These are phyloP conservation scores for Mus spicilegus DNA, from an alignment of 2,113 vertebrate species.

Conservation along the genomic window DNA sequence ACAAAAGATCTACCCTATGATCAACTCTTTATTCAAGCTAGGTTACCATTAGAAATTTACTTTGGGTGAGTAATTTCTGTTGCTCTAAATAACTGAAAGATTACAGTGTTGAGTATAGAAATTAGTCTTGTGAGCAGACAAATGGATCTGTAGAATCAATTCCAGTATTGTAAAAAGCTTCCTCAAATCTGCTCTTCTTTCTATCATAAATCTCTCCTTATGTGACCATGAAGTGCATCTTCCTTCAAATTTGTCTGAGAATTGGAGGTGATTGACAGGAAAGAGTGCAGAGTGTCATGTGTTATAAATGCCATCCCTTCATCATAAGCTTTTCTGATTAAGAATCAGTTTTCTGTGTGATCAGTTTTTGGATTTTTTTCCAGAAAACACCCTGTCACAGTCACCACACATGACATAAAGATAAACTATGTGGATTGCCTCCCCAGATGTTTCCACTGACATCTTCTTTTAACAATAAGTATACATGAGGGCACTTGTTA, in stretches of 20 bases:
- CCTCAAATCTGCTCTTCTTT: neutral
- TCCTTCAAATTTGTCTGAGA: neutral
- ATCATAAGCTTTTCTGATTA: neutral
- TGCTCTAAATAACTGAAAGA: neutral
- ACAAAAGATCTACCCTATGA: neutral
- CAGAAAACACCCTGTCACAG: neutral
- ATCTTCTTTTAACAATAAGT: neutral
- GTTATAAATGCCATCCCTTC: neutral
- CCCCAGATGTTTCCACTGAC: neutral
- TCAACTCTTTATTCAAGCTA: neutral
- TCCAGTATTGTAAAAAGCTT: conserved; percentile 13
- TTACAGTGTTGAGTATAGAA: neutral
- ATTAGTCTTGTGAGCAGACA: neutral
- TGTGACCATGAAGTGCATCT: rapidly evolving
- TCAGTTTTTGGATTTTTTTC: neutral
- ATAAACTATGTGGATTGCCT: neutral
- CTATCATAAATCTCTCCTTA: neutral
- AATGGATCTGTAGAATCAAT: neutral
- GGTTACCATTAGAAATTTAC: neutral
- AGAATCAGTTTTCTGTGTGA: neutral
- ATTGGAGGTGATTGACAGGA: rapidly evolving
- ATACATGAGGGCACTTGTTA: conserved; percentile 12
- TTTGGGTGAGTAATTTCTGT: neutral
- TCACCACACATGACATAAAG: neutral
- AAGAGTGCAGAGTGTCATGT: neutral